These are phyloP conservation scores for Sinelater perroti DNA, from an alignment of 2,888 invertebrate genomes.

Conservation along the genomic window DNA sequence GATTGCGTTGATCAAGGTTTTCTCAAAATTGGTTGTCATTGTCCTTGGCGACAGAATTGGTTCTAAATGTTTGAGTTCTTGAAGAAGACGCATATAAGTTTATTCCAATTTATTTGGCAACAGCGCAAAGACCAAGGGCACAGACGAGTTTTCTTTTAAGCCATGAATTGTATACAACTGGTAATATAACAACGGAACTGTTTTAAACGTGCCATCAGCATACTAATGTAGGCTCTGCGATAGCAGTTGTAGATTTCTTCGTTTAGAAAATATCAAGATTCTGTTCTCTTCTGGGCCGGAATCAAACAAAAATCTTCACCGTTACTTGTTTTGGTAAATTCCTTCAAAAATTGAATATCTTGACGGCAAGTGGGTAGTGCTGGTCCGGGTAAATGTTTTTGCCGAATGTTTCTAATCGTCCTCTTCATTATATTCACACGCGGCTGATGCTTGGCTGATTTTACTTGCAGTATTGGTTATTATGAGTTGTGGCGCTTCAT, in stretches of 20 bases:
- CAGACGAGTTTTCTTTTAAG: slow-evolving; percentile 20
- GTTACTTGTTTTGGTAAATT: no score
- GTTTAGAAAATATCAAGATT: slow-evolving; percentile 15
- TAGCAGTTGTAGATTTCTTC: slow-evolving; percentile 14
- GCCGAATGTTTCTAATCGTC: no score
- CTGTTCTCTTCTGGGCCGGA: slow-evolving; percentile 1
- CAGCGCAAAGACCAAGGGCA: slow-evolving; percentile 38
- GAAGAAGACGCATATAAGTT: slow-evolving; percentile 24
- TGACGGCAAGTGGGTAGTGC: no score
- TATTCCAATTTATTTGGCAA: slow-evolving; percentile 33
- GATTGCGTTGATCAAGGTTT: slow-evolving; percentile 25
- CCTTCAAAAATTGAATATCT: no score
- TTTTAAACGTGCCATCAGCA: slow-evolving; percentile 39
- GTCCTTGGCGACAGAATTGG: slow-evolving; percentile 9
- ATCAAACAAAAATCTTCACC: no score
- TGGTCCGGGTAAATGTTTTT: no score
- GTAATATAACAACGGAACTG: slow-evolving; percentile 38
- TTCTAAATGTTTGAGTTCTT: slow-evolving; percentile 19
- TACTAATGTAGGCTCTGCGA: slow-evolving; percentile 31
- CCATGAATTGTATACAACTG: slow-evolving; percentile 42
- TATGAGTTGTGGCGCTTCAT: no score
- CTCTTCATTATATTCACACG: no score
- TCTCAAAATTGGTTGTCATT: slow-evolving; percentile 31
- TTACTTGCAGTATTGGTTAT: no score
- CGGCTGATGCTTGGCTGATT: no score